Conservation (phyloP, 2,797 vertebrate genomes). For the Pseudomugil tenellus region DNA sequence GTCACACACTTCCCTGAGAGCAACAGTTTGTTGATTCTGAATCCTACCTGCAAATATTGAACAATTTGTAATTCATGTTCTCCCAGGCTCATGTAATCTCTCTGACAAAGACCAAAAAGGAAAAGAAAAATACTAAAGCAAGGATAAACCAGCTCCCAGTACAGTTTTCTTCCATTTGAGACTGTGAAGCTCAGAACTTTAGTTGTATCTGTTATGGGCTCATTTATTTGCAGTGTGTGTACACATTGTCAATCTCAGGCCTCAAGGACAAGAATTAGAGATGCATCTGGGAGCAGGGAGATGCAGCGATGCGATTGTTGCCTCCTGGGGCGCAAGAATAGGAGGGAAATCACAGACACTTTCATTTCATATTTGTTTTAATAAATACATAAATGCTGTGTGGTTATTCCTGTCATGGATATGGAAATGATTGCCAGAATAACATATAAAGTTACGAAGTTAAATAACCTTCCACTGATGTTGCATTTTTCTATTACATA, state of each 20-base stretch:
- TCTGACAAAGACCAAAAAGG: constrained; percentile 22
- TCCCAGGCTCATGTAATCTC: constrained; percentile 39
- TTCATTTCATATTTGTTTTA: constrained; percentile 52
- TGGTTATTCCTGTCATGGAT: too few species aligned
- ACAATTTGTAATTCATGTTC: constrained; percentile 45
- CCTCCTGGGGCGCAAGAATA: constrained; percentile 40
- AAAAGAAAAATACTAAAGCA: background rate
- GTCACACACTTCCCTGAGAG: constrained; percentile 11
- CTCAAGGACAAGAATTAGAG: constrained; percentile 56
- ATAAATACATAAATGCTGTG: too few species aligned
- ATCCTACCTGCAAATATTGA: constrained; percentile 58
- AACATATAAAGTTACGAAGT: too few species aligned
- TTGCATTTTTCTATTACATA: too few species aligned
- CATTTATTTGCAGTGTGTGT: constrained; percentile 33
- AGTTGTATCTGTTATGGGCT: constrained; percentile 27
- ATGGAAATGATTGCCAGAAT: too few species aligned
- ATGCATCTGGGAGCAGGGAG: constrained; percentile 44
- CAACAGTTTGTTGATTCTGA: constrained; percentile 47
- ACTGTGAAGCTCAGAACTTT: constrained; percentile 3
- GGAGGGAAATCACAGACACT: constrained; percentile 53
- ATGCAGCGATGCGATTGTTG: constrained; percentile 35
- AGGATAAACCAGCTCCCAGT: constrained; percentile 13
- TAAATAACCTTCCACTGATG: too few species aligned
- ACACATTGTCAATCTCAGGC: constrained; percentile 19
- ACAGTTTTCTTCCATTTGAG: constrained; percentile 14